These are phyloP conservation scores for Neuroscelio doddi DNA, from an alignment of 2,888 invertebrate species.

Conservation along the genomic window DNA sequence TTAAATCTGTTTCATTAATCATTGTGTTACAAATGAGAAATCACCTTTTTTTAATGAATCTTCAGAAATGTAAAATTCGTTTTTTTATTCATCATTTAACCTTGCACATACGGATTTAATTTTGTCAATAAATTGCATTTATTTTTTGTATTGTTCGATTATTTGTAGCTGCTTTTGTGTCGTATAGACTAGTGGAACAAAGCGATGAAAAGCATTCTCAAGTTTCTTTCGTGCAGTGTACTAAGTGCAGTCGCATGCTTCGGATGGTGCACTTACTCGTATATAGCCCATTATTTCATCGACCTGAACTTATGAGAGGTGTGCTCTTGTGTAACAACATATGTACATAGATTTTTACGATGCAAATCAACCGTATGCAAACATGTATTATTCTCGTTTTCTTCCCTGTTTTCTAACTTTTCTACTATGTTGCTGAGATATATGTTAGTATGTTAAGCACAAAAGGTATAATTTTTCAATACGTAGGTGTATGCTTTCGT, in stretches of 20 bases:
- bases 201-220: slow-evolving; percentile 38
- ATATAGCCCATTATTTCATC: slow-evolving; percentile 49
- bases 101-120: not conserved
- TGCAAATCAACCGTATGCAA: slow-evolving; percentile 48
- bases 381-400: slow-evolving; percentile 24
- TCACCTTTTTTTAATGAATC: too few relatives aligned
- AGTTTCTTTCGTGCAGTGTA: slow-evolving; percentile 38
- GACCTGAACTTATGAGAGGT: slow-evolving; percentile 44
- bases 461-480: slow-evolving; percentile 34
- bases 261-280: slow-evolving; percentile 39
- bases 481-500: slow-evolving; percentile 18
- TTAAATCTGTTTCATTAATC: too few relatives aligned
- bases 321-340: slow-evolving; percentile 46
- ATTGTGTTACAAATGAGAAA: not conserved
- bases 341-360: slow-evolving; percentile 48
- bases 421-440: slow-evolving; percentile 23
- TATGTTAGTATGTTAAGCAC: slow-evolving; percentile 18
- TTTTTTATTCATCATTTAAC: too few relatives aligned
- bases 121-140: slow-evolving; percentile 8
- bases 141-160: slow-evolving; percentile 26
- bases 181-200: slow-evolving; percentile 26
- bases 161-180: slow-evolving; percentile 21
- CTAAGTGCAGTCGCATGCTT: slow-evolving; percentile 47
- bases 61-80: too few relatives aligned
- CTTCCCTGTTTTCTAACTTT: slow-evolving; percentile 20